These are phyloP conservation scores for Boleophthalmus pectinirostris DNA, from an alignment of 2,113 vertebrate genomes.

Conservation along the genomic window DNA sequence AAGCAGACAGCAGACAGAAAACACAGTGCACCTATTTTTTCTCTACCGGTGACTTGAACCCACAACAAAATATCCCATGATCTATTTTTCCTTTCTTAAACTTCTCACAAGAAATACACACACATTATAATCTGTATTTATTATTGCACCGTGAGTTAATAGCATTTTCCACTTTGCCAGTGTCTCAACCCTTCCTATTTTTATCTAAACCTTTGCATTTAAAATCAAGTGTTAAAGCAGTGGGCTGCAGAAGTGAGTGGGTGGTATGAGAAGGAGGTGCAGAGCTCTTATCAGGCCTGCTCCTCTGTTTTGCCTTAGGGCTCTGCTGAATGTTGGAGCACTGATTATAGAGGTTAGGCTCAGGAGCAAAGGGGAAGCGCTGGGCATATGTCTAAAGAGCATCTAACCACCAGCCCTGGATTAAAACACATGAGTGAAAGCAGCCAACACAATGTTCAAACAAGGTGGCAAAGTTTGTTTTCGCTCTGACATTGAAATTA, in stretches of 20 bases:
- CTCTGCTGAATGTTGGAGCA: slow-evolving; percentile 37
- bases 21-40: background rate
- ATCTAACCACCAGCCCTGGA: slow-evolving; percentile 22
- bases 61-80: background rate
- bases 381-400: slow-evolving; percentile 38
- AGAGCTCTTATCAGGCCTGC: slow-evolving; percentile 55
- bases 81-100: background rate
- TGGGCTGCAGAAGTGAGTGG: slow-evolving; percentile 38
- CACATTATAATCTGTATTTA: background rate
- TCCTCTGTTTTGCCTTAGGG: slow-evolving; percentile 34
- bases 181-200: slow-evolving; percentile 30
- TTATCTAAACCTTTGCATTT: slow-evolving; percentile 32
- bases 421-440: slow-evolving; percentile 32
- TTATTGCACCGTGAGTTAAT: background rate
- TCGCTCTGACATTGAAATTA: slow-evolving; percentile 39
- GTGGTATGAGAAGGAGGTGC: slow-evolving; percentile 32
- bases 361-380: slow-evolving; percentile 21
- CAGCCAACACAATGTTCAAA: slow-evolving; percentile 18
- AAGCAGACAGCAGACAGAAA: too few species aligned
- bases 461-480: slow-evolving; percentile 18
- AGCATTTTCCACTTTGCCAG: slow-evolving; percentile 9
- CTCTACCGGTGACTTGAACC: background rate
- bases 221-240: slow-evolving; percentile 23
- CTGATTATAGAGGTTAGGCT: slow-evolving; percentile 48
- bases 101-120: background rate